Evolutionary conservation across 2,888 invertebrate species (phyloP), one percentile per base, ranked within the genome.

Genomic region (Oxytorus armatus): DNA sequence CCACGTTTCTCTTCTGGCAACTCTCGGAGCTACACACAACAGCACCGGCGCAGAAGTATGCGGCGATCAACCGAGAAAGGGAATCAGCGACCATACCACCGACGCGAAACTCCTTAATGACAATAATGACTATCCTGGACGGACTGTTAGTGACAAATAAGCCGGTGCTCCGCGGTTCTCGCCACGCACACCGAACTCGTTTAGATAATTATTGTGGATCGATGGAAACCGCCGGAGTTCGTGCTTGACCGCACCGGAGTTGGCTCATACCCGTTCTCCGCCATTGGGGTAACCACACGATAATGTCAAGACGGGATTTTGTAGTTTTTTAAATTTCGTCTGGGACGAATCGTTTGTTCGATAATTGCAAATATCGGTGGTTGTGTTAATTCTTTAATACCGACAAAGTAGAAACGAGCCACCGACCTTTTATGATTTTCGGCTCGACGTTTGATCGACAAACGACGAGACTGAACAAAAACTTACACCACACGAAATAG

Each of bases 141-240:
- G 57, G 74, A 77, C 73, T 74, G 69, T 65, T 65, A 84, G 85
- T 89, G 89, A 89, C 89, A 89, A 89, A 89, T 89, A 89, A 89
- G 88, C 87, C 84, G 83, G 82, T 79, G 81, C 84, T 49, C 47
- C 39, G n/a, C n/a, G 61, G 42, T 70, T 75, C 51, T 65, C 42
- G 49, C 65, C 47, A 70, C 75, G 63, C 78, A 47, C 63, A 68
- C 51, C 84, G 85, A 85, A 86, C 85, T 87, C 86, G 85, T 85
- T 86, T 80, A 79, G 87, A 88, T 88, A 87, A 88, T 87, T 86
- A 87, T 88, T 87, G 86, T 84, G 86, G 82, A 85, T 87, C 86
- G 86, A 85, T 82, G 83, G 76, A 82, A 76, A 78, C 73, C 79
- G 78, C 84, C 68, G 42, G 77, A 61, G 70, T 78, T 51, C 75